phyloP scores from a whole-genome alignment of 2,113 vertebrate species.

The Gasterosteus aculeatus region DNA sequence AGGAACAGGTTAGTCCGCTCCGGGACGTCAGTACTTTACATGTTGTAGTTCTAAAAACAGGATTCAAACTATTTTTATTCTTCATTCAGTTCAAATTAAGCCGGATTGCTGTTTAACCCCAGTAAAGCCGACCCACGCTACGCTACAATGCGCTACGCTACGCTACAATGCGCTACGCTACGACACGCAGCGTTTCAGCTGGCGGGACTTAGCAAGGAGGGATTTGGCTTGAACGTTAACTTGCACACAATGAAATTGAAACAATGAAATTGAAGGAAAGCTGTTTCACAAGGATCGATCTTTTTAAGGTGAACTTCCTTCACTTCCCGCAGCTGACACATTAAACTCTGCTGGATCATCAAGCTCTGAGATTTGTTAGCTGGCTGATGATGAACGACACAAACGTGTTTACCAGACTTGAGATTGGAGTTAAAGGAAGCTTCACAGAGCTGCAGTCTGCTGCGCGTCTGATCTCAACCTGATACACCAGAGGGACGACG shows the following conservation, averaged over 20 bases:
- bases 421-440: not conserved
- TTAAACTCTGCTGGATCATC: not conserved
- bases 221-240: too few relatives aligned
- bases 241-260: not conserved
- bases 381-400: too few relatives aligned
- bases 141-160: too few relatives aligned
- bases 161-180: too few relatives aligned
- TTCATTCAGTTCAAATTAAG: too few relatives aligned
- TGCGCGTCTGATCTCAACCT: slow-evolving; percentile 36
- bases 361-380: not conserved
- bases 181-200: too few relatives aligned
- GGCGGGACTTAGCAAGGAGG: too few relatives aligned
- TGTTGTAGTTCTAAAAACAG: too few relatives aligned
- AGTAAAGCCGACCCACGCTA: too few relatives aligned
- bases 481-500: slow-evolving; percentile 42
- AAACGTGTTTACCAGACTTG: not conserved
- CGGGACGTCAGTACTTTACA: too few relatives aligned
- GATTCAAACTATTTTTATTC: too few relatives aligned
- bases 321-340: not conserved
- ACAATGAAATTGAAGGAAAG: not conserved
- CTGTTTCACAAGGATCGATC: not conserved
- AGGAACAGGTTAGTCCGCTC: not conserved
- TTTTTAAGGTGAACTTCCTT: not conserved
- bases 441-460: not conserved
- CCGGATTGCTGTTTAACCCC: too few relatives aligned